Evolutionary conservation across 1,140 invertebrate species (phyloP).

Genomic region (Pogonomyrmex californicus): DNA sequence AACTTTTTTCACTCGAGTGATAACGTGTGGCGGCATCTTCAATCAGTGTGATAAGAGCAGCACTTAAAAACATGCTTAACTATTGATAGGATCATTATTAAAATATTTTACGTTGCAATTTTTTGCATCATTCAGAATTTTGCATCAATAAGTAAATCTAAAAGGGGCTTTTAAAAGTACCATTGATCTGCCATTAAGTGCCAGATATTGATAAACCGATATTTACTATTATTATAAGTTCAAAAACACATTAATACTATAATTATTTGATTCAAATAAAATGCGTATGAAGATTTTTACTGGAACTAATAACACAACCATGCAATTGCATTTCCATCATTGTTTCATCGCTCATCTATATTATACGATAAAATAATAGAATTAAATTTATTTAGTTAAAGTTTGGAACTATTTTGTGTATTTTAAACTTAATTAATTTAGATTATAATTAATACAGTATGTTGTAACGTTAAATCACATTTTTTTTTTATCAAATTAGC

Average conservation of each 20-base stretch:
- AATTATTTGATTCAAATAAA: constrained; percentile 10
- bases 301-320: not conserved
- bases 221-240: constrained; percentile 39
- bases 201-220: constrained; percentile 58
- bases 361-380: not conserved
- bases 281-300: constrained; percentile 3
- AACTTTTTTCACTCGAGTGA: constrained; percentile 72
- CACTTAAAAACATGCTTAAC: constrained; percentile 41
- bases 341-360: not conserved
- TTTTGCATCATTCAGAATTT: constrained; percentile 43
- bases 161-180: constrained; percentile 31
- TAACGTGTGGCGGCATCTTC: constrained; percentile 64
- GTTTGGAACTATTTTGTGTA: constrained; percentile 23
- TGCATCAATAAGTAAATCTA: constrained; percentile 23
- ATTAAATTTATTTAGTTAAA: not conserved
- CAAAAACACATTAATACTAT: not conserved
- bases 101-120: constrained; percentile 37
- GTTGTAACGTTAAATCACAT: constrained; percentile 19
- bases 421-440: constrained; percentile 47
- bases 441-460: constrained; percentile 33
- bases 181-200: constrained; percentile 67
- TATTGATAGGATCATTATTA: constrained; percentile 29
- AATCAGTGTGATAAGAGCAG: constrained; percentile 51
- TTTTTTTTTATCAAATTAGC: constrained; percentile 18
- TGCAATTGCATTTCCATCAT: not conserved